These are phyloP conservation scores for Chlorospingus flavigularis DNA, from an alignment of 2,797 vertebrate genomes.

Conservation along the genomic window DNA sequence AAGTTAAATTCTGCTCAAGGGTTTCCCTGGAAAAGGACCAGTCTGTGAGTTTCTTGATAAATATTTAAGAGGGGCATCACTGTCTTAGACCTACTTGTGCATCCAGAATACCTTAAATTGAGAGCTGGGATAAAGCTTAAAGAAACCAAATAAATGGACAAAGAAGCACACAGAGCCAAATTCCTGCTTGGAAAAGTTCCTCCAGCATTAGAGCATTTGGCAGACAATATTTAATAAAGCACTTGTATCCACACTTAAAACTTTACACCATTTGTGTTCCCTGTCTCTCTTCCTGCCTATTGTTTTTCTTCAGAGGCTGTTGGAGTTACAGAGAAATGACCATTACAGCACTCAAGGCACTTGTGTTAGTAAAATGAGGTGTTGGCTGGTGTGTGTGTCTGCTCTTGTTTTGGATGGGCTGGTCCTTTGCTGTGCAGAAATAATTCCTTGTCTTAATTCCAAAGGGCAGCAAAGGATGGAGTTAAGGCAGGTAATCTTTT, in stretches of 20 bases:
- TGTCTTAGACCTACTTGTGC: not conserved
- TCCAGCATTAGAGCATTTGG: not conserved
- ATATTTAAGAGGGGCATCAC: not conserved
- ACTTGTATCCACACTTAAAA: not conserved
- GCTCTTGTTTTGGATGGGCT: not conserved
- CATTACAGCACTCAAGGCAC: not conserved
- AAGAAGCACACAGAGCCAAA: not conserved
- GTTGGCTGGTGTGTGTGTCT: not conserved
- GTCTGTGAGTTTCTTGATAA: not conserved
- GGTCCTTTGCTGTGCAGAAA: not conserved
- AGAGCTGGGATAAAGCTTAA: not conserved
- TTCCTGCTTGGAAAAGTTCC: conserved; percentile 12
- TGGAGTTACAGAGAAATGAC: not conserved
- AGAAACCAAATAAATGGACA: not conserved
- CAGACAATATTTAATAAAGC: not conserved
- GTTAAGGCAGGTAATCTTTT: not conserved
- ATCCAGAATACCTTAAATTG: not conserved
- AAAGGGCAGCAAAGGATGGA: not conserved
- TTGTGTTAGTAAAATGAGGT: not conserved
- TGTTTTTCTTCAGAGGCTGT: not conserved
- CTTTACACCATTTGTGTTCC: not conserved
- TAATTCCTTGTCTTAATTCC: not conserved
- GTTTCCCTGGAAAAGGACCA: not conserved
- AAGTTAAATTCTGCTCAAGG: not conserved
- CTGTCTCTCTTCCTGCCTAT: not conserved